phyloP scores from a whole-genome alignment of 2,113 vertebrate species.

The Panurus biarmicus region DNA sequence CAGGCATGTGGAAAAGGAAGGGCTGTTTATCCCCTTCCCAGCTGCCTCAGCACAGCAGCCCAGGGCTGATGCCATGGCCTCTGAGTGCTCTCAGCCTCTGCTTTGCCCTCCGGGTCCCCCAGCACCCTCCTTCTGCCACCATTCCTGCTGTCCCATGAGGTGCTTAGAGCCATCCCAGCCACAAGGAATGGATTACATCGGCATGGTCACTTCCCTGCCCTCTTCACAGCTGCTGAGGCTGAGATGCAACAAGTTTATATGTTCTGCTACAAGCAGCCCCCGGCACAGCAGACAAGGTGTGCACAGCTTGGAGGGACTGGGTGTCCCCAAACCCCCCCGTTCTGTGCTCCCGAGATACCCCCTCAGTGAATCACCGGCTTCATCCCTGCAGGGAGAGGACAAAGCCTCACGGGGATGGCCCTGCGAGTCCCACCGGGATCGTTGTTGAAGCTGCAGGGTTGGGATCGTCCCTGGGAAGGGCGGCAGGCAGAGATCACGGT shows the following conservation, averaged over 20 bases:
- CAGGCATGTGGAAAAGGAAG: not conserved
- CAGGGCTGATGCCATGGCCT: not conserved
- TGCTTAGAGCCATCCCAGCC: not conserved
- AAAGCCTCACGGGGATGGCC: accelerated
- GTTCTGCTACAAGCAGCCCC: not conserved
- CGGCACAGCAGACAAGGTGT: not conserved
- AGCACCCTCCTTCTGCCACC: not conserved
- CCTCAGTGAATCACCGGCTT: not conserved
- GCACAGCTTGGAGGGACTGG: not conserved
- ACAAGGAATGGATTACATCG: accelerated
- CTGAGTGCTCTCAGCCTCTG: not conserved
- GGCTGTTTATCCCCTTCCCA: not conserved
- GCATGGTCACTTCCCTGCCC: not conserved
- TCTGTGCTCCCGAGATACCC: not conserved
- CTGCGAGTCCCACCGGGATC: accelerated
- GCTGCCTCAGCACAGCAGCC: not conserved
- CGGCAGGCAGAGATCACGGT: not conserved
- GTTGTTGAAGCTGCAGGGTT: not conserved
- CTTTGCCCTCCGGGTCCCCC: not conserved
- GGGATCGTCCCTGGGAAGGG: not conserved
- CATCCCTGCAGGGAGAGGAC: not conserved
- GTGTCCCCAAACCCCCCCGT: accelerated
- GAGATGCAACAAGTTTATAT: not conserved
- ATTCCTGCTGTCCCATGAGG: not conserved
- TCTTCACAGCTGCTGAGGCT: not conserved